Base-by-base conservation (phyloP, 1,140 invertebrate species). In the Pogonomyrmex barbatus region DNA sequence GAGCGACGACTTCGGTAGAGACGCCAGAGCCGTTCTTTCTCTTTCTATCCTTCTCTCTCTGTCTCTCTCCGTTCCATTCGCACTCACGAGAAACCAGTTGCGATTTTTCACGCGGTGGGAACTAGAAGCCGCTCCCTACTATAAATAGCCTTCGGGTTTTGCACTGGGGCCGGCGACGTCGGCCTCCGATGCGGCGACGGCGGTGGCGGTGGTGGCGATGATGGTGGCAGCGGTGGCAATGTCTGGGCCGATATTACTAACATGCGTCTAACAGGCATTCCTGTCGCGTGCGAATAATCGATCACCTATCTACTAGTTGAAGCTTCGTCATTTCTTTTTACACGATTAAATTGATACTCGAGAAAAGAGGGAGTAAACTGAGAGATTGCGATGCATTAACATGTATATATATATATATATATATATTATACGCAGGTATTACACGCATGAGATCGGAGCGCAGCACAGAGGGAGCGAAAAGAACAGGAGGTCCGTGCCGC, bases 101-200 rank as follows among this genome's bases (percentile, higher is more conserved):
- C 76, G 90, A 90, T 90, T 91, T 91, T 91, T 91, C 87, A 88
- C 77, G 89, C 90, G 62, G 63, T 88, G 89, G 89, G 89, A 91
- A 90, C 90, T 91, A 91, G 89, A 90, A 90, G 87, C 87, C 89
- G 84, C 75, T 91, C 90, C 87, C 63, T 90, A 91, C 90, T 91
- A 91, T 91, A 91, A 91, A 91, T 91, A 91, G 90, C 90, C 78
- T 90, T 90, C 90, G 89, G 67, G 84, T 88, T 68, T 91, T 76
- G 52, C 76, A 88, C 87, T 88, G 79, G 84, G 73, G 58, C 47
- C 56, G 71, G 58, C 82, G 87, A 73, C 82, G 76, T 83, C 78
- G 85, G 88, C 88, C 85, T 90, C 88, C 88, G 65, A 84, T 58
- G 62, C 33, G 63, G 79, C 83, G 88, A 79, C 88, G 81, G 52